Conservation (phyloP, 2,797 vertebrate genomes). For the Pangasius krempfi region DNA sequence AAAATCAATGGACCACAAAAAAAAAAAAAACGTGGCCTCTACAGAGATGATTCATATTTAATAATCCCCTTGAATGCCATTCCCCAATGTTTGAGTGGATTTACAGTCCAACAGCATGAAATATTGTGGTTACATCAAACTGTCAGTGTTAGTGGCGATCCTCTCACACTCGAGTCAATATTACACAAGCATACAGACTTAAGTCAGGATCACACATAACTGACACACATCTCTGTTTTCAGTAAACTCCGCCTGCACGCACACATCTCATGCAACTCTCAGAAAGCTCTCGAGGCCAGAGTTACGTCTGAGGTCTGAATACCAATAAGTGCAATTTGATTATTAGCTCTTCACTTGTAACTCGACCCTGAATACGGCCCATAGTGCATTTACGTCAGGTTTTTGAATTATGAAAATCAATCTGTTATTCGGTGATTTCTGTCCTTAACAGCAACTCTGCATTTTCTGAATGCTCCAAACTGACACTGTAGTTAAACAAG, state of each 20-base stretch:
- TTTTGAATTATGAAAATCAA: no score
- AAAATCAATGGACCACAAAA: not conserved
- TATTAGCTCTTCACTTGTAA: not conserved
- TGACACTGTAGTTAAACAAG: no score
- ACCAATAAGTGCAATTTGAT: not conserved
- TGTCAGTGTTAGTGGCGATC: not conserved
- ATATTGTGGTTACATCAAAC: not conserved
- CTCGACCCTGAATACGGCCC: not conserved
- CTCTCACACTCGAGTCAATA: not conserved
- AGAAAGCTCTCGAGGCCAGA: not conserved
- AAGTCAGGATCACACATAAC: not conserved
- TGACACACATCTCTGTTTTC: not conserved
- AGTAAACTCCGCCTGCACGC: not conserved
- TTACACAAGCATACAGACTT: not conserved
- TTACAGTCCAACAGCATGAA: not conserved
- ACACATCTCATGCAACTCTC: not conserved
- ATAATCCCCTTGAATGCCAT: not conserved
- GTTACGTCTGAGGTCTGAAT: not conserved
- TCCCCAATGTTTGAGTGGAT: not conserved
- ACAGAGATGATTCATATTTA: not conserved
- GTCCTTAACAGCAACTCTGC: no score
- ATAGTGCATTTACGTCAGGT: not conserved
- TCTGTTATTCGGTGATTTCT: no score
- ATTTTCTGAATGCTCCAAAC: no score
- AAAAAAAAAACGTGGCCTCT: not conserved